Percentiles rank a stretch among this genome's conserved stretches.
phyloP scores from a whole-genome alignment of 2,888 invertebrate genomes.

The Parnassius orleans region DNA sequence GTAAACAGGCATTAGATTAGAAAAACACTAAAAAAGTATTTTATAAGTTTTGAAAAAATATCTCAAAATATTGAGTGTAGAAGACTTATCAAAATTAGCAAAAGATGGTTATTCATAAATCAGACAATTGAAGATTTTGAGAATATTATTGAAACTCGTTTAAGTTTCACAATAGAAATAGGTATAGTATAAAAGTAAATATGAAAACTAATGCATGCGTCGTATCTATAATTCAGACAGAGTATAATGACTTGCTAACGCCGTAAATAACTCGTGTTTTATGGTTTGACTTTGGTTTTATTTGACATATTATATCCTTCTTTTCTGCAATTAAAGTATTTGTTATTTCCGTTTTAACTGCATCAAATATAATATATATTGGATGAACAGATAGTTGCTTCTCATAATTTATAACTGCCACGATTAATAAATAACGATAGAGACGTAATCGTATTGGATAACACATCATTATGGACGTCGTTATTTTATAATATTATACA shows the following conservation, averaged over 20 bases:
- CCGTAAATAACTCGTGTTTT: slow-evolving; percentile 26
- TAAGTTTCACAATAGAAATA: slow-evolving; percentile 12
- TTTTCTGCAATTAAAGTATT: slow-evolving; percentile 21
- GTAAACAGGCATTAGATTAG: too few species aligned
- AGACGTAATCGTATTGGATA: background rate
- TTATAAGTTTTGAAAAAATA: too few species aligned
- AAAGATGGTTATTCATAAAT: background rate
- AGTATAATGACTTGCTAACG: slow-evolving; percentile 24
- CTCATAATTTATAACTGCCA: slow-evolving; percentile 10
- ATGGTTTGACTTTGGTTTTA: slow-evolving; percentile 22
- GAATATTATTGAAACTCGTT: slow-evolving; percentile 6
- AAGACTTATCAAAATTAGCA: background rate
- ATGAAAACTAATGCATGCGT: slow-evolving; percentile 5
- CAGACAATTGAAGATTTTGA: slow-evolving; percentile 21
- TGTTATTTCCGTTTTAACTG: slow-evolving; percentile 21
- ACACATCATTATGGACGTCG: too few species aligned
- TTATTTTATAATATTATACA: too few species aligned
- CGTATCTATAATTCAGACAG: slow-evolving; percentile 20
- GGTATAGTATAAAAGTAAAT: slow-evolving; percentile 6
- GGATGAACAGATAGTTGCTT: slow-evolving; percentile 5
- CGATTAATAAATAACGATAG: slow-evolving; percentile 1
- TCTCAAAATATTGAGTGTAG: too few species aligned
- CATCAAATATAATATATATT: slow-evolving; percentile 13
- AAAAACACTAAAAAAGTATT: too few species aligned
- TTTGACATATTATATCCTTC: slow-evolving; percentile 22